Conservation (phyloP, 2,797 vertebrate genomes). For the Coregonus suidteri region DNA sequence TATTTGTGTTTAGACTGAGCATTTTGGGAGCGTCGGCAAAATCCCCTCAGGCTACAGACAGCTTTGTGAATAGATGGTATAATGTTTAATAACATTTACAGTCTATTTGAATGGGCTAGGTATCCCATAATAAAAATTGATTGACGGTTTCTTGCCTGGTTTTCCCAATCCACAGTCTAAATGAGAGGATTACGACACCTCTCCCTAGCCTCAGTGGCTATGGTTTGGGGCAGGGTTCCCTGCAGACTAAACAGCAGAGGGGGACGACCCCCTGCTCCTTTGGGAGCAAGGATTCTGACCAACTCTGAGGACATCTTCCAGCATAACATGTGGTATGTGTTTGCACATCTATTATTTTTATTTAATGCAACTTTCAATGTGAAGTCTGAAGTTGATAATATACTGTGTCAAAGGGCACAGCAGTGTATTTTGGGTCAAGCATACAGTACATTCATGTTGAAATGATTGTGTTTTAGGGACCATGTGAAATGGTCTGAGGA, state of each 20-base stretch:
- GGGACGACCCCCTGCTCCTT: conserved; percentile 78
- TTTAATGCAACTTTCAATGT: not conserved
- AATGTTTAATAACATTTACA: too few relatives aligned
- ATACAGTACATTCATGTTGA: too few relatives aligned
- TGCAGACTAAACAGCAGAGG: conserved; percentile 69
- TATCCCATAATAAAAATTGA: too few relatives aligned
- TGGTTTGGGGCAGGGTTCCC: conserved; percentile 60
- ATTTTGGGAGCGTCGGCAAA: too few relatives aligned
- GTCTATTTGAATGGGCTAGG: too few relatives aligned
- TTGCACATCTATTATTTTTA: not conserved
- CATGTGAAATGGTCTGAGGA: conserved; percentile 90
- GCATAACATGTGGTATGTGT: conserved; percentile 78
- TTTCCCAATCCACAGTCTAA: conserved; percentile 41
- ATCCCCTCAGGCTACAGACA: too few relatives aligned
- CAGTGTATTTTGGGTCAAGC: conserved; percentile 15
- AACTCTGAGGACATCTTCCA: conserved; percentile 77
- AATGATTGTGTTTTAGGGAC: conserved; percentile 76
- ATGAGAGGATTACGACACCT: conserved; percentile 63
- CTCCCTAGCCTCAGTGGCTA: conserved; percentile 55
- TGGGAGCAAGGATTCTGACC: conserved; percentile 87
- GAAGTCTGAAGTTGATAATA: not conserved
- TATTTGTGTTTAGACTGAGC: too few relatives aligned
- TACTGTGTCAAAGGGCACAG: not conserved
- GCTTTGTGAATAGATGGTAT: too few relatives aligned
- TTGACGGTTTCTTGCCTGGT: not conserved